A percentile compares a stretch with the other conserved stretches of the same genome.
Conservation (phyloP, 2,113 vertebrate species). For the Antechinus flavipes region DNA sequence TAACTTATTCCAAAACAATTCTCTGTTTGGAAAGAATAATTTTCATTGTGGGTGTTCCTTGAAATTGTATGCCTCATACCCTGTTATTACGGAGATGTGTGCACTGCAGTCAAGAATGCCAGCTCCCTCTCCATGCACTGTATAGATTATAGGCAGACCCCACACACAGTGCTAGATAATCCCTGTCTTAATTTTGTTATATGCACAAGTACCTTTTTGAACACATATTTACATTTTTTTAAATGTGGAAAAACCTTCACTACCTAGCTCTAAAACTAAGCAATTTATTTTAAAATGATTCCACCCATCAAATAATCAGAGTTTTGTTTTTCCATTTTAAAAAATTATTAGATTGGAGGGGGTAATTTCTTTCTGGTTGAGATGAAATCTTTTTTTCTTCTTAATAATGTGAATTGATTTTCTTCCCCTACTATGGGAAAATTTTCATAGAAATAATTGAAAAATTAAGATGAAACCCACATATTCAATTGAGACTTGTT, state of each 20-base stretch:
- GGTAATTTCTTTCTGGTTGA: constrained; percentile 48
- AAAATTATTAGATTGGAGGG: constrained; percentile 64
- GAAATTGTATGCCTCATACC: constrained; percentile 89
- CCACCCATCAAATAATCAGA: constrained; percentile 74
- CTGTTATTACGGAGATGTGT: constrained; percentile 89
- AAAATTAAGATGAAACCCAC: constrained; percentile 71
- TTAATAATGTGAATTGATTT: constrained; percentile 68
- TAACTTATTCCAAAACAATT: constrained; percentile 95
- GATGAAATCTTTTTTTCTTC: constrained; percentile 69
- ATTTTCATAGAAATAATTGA: constrained; percentile 16
- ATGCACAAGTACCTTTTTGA: constrained; percentile 82
- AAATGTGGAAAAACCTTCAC: constrained; percentile 80
- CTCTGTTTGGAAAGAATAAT: constrained; percentile 91
- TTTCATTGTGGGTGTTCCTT: constrained; percentile 97
- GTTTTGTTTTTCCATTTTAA: constrained; percentile 78
- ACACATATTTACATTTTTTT: constrained; percentile 77
- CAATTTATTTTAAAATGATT: constrained; percentile 81
- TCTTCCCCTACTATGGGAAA: constrained; percentile 60
- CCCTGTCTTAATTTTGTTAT: constrained; percentile 85
- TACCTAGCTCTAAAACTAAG: constrained; percentile 79
- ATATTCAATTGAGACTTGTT: constrained; percentile 75
- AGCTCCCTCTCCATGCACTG: constrained; percentile 84
- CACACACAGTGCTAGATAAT: constrained; percentile 88
- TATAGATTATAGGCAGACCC: constrained; percentile 84
- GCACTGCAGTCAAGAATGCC: constrained; percentile 83